Base-by-base conservation (phyloP, 1,140 invertebrate genomes). In the Bathynomus jamesi region DNA sequence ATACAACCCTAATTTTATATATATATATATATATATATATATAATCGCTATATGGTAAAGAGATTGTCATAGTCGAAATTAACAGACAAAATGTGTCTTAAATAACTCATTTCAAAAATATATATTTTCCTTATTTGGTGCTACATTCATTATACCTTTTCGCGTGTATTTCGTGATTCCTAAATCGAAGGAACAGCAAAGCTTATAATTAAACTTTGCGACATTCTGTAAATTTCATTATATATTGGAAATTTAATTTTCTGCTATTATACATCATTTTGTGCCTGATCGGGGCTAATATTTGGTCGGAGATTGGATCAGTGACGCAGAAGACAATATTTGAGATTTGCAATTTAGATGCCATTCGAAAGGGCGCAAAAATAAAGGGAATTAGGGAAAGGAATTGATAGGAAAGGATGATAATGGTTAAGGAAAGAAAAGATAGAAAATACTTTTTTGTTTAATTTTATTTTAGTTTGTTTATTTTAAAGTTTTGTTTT, bases 321-420 rank as follows among this genome's bases (percentile, higher is more conserved):
- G 40, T 53, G 40, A 53, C 40, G 40, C 40, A 17, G 40, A 53
- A 53, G 40, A 53, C 40, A 53, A 53, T 53, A 53, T 53, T 53
- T 53, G 40, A 11, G 71, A 72, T 72, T 72, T 72, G 71, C 71
- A 72, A 72, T 72, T 72, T 72, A 72, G 71, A 72, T 72, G 63
- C 40, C 28, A 29, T 72, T 72, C 53, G 53, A 63, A 46, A 66
- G 62, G 30, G 67, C 53, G 30, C 67, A 31, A 64, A 69, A 73
- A 65, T 32, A 27, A 68, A 25, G 29, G 21, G n/a, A 53, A 53
- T 27, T 60, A 53, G 61, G 46, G 28, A 24, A 28, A 60, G 17
- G 25, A 28, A 46, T 21, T 27, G 62, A 64, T 53, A 53, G 21
- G 40, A n/a, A n/a, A 21, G 40, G 40, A 27, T 27, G 27, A n/a